Evolutionary conservation across 2,797 vertebrate species (phyloP).

Genomic region (Halcyon chelicuti): DNA sequence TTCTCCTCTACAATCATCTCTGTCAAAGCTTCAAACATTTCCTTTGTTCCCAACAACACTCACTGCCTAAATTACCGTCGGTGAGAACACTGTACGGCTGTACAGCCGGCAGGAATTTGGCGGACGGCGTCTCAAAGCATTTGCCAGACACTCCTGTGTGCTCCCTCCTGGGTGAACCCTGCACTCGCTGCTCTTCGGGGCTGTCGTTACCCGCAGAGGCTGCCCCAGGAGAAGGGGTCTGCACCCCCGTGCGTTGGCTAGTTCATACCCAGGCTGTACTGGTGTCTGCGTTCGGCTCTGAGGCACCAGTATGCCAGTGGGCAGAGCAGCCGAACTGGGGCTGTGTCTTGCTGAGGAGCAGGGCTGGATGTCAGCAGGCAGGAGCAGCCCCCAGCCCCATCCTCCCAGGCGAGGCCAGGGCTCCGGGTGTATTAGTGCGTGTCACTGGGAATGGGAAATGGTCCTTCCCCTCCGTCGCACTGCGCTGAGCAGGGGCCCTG

Average conservation of each 20-base stretch:
- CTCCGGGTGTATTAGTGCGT: accelerated
- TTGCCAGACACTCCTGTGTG: not conserved
- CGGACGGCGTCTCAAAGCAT: not conserved
- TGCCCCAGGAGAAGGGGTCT: not conserved
- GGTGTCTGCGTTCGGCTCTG: accelerated
- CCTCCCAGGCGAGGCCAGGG: accelerated
- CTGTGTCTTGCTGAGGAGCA: accelerated
- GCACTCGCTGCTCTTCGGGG: not conserved
- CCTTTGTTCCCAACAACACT: not conserved
- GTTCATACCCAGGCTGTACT: accelerated
- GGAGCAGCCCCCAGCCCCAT: not conserved
- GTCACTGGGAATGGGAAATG: not conserved
- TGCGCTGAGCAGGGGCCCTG: not conserved
- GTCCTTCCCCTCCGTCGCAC: not conserved
- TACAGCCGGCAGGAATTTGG: not conserved
- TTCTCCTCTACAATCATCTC: not conserved
- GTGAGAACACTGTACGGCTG: not conserved
- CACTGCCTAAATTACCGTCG: not conserved
- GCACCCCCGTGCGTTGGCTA: accelerated
- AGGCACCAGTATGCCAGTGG: accelerated
- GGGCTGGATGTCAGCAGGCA: not conserved
- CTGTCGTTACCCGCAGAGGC: accelerated
- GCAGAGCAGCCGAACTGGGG: not conserved
- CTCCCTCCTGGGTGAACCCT: not conserved
- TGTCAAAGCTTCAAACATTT: not conserved